A percentile compares a stretch with the other conserved stretches of the same genome.
Evolutionary conservation across 1,140 invertebrate genomes (phyloP).

Genomic region (Ephestia elutella): DNA sequence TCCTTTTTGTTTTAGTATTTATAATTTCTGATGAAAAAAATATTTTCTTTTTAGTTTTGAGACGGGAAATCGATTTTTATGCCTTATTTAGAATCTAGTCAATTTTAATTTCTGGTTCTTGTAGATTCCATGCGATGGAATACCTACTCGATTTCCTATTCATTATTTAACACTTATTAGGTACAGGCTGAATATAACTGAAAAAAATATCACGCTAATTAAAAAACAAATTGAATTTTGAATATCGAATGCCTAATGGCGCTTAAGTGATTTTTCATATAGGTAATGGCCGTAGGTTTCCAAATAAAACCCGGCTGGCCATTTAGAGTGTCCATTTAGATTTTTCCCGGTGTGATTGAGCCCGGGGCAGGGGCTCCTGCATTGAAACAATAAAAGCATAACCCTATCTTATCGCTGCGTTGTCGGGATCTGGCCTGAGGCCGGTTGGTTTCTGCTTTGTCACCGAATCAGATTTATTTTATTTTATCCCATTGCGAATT

Average conservation of each 20-base stretch:
- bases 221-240: background rate
- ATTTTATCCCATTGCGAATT: background rate
- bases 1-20: background rate
- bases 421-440: conserved; percentile 35
- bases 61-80: too few species aligned
- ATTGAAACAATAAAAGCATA: conserved; percentile 52
- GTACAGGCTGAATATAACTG: background rate
- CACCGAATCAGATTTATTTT: conserved; percentile 9
- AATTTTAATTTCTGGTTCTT: too few species aligned
- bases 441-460: conserved; percentile 24
- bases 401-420: conserved; percentile 51
- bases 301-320: background rate
- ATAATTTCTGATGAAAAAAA: background rate
- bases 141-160: too few species aligned
- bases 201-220: background rate
- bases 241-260: conserved; percentile 3
- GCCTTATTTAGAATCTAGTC: too few species aligned
- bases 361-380: conserved; percentile 7
- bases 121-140: too few species aligned
- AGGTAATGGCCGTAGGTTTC: background rate
- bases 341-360: conserved; percentile 10
- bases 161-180: too few species aligned
- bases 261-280: conserved; percentile 6
- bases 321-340: conserved; percentile 7
- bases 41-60: too few species aligned